These are phyloP conservation scores for Halichoerus grypus DNA, from an alignment of 2,113 vertebrate genomes.

Conservation along the genomic window DNA sequence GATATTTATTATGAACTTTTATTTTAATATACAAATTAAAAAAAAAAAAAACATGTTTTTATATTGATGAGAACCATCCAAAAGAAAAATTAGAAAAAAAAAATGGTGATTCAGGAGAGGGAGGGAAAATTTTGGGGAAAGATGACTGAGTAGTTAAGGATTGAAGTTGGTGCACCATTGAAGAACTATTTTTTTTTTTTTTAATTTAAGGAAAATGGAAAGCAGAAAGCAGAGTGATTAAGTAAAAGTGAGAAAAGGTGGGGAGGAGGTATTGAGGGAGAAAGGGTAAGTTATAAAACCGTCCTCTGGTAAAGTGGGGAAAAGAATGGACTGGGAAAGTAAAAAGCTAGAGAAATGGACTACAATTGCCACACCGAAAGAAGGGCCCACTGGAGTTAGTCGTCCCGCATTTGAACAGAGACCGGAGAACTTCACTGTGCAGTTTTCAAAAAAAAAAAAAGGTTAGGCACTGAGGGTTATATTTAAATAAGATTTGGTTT, in stretches of 20 bases:
- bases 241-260: background rate
- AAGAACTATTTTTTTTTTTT: background rate
- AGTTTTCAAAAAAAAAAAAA: background rate
- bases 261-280: background rate
- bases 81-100: background rate
- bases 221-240: background rate
- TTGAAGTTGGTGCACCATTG: background rate
- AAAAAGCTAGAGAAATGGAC: background rate
- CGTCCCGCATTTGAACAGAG: too few relatives aligned
- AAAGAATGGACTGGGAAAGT: background rate
- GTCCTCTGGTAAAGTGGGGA: too few relatives aligned
- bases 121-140: background rate
- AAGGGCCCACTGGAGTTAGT: too few relatives aligned
- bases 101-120: background rate
- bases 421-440: background rate
- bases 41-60: background rate
- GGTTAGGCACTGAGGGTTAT: background rate
- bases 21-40: background rate
- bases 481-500: background rate
- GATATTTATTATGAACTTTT: background rate
- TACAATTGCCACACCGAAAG: background rate
- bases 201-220: background rate
- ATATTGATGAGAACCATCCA: background rate
- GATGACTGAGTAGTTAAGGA: background rate
- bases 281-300: background rate